Base-by-base conservation (phyloP, 1,140 invertebrate genomes). In the Phocides pigmalion region DNA sequence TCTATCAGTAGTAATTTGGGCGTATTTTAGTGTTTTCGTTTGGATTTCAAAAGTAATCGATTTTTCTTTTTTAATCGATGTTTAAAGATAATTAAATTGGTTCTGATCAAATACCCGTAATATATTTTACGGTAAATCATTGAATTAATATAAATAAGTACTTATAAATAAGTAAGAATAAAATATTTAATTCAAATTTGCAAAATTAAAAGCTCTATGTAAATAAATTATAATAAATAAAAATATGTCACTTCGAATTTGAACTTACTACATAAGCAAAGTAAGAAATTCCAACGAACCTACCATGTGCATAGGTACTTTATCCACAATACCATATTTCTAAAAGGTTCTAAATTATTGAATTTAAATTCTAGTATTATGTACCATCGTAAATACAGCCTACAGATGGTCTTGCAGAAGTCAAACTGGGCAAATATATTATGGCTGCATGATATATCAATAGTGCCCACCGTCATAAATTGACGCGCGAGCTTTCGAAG, bases 401-500 rank as follows among this genome's bases (percentile, higher is more conserved):
- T 14, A 16, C 53, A 22, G 37, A 25, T 42, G 54, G 20, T 28
- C 6, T 4, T 0, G 41, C 54, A 58, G 54, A 28, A 58, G 54
- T 58, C 54, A 58, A 46, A 46, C 54, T 46, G 41, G 42, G 54
- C 54, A 14, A 44, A 44, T 58, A 46, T 58, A 46, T 51, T 51
- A 56, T 44, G 15, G 22, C 46, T 44, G 22, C 41, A 22, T 41
- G 41, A 58, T 58, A 58, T 58, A 58, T 58, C 54, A 58, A 58
- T 58, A 11, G 41, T 44, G 25, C 46, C 41, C 19, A 28, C 15
- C 25, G 25, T 46, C 54, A 58, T 58, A 58, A 58, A 58, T 58
- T 58, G 54, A 46, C 25, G 41, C 25, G 19, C 2, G 11, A 16
- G 17, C n/a, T 46, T 46, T 46, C 54, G 37, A 17, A 58, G 41